These are phyloP conservation scores for Pseudochirops cupreus DNA, from an alignment of 2,797 vertebrate species.

Conservation along the genomic window DNA sequence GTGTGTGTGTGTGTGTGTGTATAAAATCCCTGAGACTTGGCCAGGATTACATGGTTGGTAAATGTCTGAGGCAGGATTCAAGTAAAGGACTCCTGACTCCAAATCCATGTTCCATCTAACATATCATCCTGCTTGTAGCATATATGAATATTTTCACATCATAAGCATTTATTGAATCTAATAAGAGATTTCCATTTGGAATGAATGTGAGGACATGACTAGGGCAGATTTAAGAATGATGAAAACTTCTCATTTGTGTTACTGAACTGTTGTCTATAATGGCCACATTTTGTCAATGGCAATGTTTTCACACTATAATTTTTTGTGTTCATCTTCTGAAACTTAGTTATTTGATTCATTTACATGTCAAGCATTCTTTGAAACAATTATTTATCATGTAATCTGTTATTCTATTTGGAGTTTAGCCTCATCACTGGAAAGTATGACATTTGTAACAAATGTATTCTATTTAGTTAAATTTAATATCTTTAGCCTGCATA, in stretches of 20 bases:
- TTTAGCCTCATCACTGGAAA: not conserved
- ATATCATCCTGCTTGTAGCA: not conserved
- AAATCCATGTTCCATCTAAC: not conserved
- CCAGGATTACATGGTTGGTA: not conserved
- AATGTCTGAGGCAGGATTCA: not conserved
- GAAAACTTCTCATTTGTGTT: not conserved
- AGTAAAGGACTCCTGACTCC: not conserved
- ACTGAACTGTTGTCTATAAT: not conserved
- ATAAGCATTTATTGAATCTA: not conserved
- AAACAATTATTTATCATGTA: not conserved
- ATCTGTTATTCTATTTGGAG: not conserved
- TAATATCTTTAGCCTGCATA: not conserved
- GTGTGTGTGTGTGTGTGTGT: not conserved
- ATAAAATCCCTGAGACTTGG: not conserved
- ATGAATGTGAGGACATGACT: not conserved
- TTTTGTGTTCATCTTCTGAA: not conserved
- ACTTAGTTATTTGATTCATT: not conserved
- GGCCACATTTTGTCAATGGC: not conserved
- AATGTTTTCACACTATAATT: not conserved
- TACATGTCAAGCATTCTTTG: not conserved
- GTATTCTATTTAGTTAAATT: not conserved
- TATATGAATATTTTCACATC: not conserved
- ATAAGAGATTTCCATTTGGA: not conserved
- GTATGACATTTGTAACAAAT: not conserved
- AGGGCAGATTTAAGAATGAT: not conserved